Conservation (phyloP, 2,888 invertebrate genomes). For the Archips crataeganus region DNA sequence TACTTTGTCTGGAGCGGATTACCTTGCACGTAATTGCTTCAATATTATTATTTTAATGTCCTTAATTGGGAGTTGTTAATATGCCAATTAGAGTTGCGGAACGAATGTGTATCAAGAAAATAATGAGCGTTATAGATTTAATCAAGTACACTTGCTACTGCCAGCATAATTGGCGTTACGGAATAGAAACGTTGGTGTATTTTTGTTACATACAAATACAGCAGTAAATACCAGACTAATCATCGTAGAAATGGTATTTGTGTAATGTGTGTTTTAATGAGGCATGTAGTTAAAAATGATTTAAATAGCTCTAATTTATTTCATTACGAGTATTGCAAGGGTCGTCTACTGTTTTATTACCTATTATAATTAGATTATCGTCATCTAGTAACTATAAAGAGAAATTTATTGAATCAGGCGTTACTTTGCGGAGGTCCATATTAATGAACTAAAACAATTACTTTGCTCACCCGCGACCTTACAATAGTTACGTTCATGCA, state of each 20-base stretch:
- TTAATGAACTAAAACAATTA: no score
- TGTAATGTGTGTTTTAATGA: neutral
- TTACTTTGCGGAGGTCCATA: no score
- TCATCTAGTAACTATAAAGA: no score
- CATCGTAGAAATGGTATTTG: neutral
- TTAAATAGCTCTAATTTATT: no score
- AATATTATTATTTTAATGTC: slow-evolving; percentile 62
- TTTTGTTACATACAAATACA: slow-evolving; percentile 30
- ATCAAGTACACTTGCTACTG: slow-evolving; percentile 50
- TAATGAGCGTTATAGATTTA: slow-evolving; percentile 54
- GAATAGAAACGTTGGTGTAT: slow-evolving; percentile 43
- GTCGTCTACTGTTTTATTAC: no score
- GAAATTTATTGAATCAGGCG: no score
- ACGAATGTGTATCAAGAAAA: slow-evolving; percentile 50
- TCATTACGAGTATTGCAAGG: no score
- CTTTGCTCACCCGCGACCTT: no score
- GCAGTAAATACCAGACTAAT: neutral
- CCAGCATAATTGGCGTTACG: slow-evolving; percentile 49
- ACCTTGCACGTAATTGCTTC: slow-evolving; percentile 76
- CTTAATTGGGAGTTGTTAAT: slow-evolving; percentile 53
- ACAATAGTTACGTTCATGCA: no score
- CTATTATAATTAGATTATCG: no score
- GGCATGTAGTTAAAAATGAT: no score
- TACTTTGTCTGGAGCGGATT: slow-evolving; percentile 75
- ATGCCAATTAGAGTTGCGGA: slow-evolving; percentile 51